These are phyloP conservation scores for Bombus difficillimus DNA, from an alignment of 1,140 invertebrate species.

Conservation along the genomic window DNA sequence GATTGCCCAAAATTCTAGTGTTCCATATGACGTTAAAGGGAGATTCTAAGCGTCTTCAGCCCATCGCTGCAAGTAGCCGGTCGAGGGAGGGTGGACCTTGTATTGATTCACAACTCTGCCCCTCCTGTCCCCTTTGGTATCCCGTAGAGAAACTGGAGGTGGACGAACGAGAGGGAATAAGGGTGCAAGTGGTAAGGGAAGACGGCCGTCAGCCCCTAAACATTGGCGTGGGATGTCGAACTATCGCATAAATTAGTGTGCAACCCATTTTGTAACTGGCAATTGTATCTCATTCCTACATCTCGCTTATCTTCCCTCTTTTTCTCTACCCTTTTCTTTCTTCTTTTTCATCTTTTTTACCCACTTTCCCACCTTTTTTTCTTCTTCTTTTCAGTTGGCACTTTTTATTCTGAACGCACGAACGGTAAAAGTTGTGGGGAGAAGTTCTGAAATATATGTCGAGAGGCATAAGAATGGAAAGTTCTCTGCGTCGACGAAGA, in stretches of 20 bases:
- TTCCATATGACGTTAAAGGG: neutral
- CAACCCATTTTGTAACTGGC: conserved; percentile 6
- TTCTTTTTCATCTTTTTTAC: neutral
- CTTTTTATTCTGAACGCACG: neutral
- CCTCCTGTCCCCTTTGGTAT: conserved; percentile 54
- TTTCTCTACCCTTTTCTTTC: neutral
- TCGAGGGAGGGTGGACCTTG: conserved; percentile 72
- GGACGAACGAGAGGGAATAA: conserved; percentile 37
- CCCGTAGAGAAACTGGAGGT: conserved; percentile 13
- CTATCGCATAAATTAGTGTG: conserved; percentile 51
- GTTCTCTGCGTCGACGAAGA: neutral
- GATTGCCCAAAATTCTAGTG: neutral
- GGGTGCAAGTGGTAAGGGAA: conserved; percentile 30
- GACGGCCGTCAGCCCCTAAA: conserved; percentile 40
- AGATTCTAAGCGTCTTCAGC: conserved; percentile 26
- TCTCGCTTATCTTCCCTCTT: conserved; percentile 2
- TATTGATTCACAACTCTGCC: conserved; percentile 77
- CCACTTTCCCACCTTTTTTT: neutral
- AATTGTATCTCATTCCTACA: neutral
- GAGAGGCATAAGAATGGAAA: too few relatives aligned
- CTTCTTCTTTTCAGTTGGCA: too few relatives aligned
- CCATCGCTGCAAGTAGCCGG: conserved; percentile 25
- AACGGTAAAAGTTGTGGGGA: neutral
- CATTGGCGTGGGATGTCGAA: conserved; percentile 47
- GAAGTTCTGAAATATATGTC: neutral